Conservation (phyloP, 2,113 vertebrate genomes). For the Odontesthes bonariensis region DNA sequence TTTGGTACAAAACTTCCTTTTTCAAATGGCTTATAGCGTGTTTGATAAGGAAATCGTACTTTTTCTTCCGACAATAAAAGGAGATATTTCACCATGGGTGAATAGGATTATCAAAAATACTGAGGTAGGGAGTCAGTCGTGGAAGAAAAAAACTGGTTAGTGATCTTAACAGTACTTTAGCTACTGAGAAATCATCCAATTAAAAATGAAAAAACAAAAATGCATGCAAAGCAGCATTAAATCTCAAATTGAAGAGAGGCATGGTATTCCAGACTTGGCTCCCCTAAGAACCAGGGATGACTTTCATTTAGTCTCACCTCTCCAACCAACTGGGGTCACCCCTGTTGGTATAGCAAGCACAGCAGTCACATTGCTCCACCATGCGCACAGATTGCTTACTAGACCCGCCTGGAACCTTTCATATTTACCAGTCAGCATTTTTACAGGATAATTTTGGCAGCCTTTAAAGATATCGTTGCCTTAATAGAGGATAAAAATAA, state of each 20-base stretch:
- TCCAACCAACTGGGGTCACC: constrained; percentile 79
- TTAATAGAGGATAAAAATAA: constrained; percentile 84
- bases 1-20: constrained; percentile 89
- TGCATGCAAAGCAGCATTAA: constrained; percentile 59
- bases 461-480: constrained; percentile 83
- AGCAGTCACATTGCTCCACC: constrained; percentile 82
- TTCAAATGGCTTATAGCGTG: constrained; percentile 84
- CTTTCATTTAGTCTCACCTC: constrained; percentile 80
- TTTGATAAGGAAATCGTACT: constrained; percentile 92
- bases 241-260: constrained; percentile 55
- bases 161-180: constrained; percentile 17
- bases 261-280: constrained; percentile 64
- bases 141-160: background rate
- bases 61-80: constrained; percentile 84
- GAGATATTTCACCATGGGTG: constrained; percentile 84
- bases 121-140: background rate
- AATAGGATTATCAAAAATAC: constrained; percentile 25
- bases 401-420: constrained; percentile 82
- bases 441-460: constrained; percentile 83
- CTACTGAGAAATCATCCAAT: constrained; percentile 7
- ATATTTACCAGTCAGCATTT: constrained; percentile 83
- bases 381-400: constrained; percentile 83
- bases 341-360: constrained; percentile 82
- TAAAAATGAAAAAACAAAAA: constrained; percentile 36
- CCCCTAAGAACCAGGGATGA: constrained; percentile 73